A percentile compares a stretch with the other conserved stretches of the same genome.
These are phyloP conservation scores for Scaptomyza cyrtandrae DNA, from an alignment of 2,888 invertebrate genomes.

Conservation along the genomic window DNA sequence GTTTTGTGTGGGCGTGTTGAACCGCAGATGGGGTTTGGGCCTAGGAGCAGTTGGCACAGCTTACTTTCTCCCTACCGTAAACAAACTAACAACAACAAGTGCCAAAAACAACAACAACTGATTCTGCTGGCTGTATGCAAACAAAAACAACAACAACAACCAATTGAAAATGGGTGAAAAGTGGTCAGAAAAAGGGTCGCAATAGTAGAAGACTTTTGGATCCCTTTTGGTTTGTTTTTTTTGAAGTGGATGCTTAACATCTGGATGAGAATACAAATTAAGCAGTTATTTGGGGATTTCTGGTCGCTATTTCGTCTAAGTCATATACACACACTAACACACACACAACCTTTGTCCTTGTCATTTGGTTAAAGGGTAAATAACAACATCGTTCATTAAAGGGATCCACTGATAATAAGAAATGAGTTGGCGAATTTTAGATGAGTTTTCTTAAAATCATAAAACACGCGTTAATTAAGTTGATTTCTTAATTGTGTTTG, in stretches of 20 bases:
- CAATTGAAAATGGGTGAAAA: conserved; percentile 48
- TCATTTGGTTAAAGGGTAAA: conserved; percentile 30
- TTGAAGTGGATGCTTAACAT: conserved; percentile 27
- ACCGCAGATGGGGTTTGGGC: conserved; percentile 53
- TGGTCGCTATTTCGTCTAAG: conserved; percentile 28
- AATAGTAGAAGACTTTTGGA: conserved; percentile 15
- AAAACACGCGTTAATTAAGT: conserved; percentile 51
- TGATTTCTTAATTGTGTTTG: conserved; percentile 18
- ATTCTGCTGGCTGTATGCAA: conserved; percentile 28
- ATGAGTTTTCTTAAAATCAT: conserved; percentile 30
- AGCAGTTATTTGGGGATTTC: conserved; percentile 74
- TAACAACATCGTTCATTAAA: conserved; percentile 45
- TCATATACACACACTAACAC: conserved; percentile 11
- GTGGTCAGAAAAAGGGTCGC: conserved; percentile 61
- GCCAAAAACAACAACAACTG: conserved; percentile 48
- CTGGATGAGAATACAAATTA: conserved; percentile 69
- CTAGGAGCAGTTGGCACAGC: conserved; percentile 3
- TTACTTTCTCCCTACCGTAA: conserved; percentile 50
- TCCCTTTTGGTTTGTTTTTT: conserved; percentile 2
- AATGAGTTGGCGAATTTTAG: conserved; percentile 31
- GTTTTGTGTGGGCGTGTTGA: conserved; percentile 36
- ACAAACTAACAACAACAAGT: conserved; percentile 70
- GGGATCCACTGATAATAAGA: conserved; percentile 40
- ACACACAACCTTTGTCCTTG: conserved; percentile 24
- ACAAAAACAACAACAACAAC: conserved; percentile 31